Base-by-base conservation (phyloP, 2,888 invertebrate genomes). In the Mythimna impura region DNA sequence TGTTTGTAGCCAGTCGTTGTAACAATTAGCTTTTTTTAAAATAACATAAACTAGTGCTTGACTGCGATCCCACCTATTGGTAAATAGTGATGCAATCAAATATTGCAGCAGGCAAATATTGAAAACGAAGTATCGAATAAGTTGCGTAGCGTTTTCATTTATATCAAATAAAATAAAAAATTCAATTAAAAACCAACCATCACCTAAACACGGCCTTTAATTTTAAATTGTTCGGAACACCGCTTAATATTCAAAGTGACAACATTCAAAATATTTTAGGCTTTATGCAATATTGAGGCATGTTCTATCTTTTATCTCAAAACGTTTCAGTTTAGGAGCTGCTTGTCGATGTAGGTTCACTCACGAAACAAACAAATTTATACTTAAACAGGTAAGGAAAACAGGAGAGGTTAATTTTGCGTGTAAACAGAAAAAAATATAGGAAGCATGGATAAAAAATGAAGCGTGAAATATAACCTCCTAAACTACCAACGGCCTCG, bases 241-340 rank as follows among this genome's bases (percentile, higher is more conserved):
- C n/a, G 65, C 14, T 66, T 73, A 78, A 66, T 70, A 77, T 81
- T 73, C 65, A 66, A 70, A 80, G 65, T 73, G 65, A 22, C 61
- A 78, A 67, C 62, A 54, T 62, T 36, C 54, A 65, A 60, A 73
- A 78, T 57, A 67, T 82, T 82, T 70, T 78, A 65, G 75, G 10
- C 36, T 55, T 69, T 66, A 30, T 50, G 57, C 43, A 52, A 70
- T n/a, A 68, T 58, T 34, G 68, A 60, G 17, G 58, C 72, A 73
- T 82, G 80, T 62, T 47, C 67, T 81, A 82, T 81, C 81, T 81
- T 63, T 40, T 66, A 79, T 82, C 82, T 69, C n/a, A 36, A 64
- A 81, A 30, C 22, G n/a, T 74, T 81, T 68, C n/a, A 36, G 60
- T 66, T 71, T 54, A 43, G 62, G 14, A 50, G 30, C 10, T 14